phyloP scores from a whole-genome alignment of 1,140 invertebrate species.

The Dendroctonus valens region DNA sequence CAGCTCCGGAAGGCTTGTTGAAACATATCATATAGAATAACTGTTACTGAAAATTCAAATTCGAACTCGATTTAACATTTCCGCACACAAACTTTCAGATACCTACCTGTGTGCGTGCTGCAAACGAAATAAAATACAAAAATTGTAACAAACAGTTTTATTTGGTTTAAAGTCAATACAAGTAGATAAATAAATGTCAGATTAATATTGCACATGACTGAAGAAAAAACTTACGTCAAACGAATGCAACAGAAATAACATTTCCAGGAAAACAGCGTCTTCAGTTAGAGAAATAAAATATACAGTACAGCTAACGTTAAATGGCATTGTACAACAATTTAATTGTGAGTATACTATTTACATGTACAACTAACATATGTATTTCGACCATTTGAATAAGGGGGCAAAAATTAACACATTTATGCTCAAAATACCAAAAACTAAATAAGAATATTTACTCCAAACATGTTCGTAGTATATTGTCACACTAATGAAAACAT shows the following conservation, averaged over 20 bases:
- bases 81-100: too few species aligned
- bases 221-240: slow-evolving; percentile 50
- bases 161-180: slow-evolving; percentile 53
- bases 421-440: slow-evolving; percentile 32
- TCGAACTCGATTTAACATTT: too few species aligned
- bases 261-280: slow-evolving; percentile 33
- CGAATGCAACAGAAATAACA: slow-evolving; percentile 46
- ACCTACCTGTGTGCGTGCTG: too few species aligned
- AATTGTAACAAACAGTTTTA: slow-evolving; percentile 52
- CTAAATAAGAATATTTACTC: slow-evolving; percentile 35
- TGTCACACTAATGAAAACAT: slow-evolving; percentile 31
- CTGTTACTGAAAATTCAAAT: too few species aligned
- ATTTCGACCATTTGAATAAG: slow-evolving; percentile 48
- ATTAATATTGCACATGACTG: slow-evolving; percentile 52
- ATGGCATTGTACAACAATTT: slow-evolving; percentile 43
- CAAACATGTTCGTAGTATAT: slow-evolving; percentile 32
- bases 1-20: too few species aligned
- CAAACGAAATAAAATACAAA: background rate
- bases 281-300: slow-evolving; percentile 38
- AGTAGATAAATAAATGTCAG: slow-evolving; percentile 50
- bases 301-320: slow-evolving; percentile 41
- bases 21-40: too few species aligned
- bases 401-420: slow-evolving; percentile 32
- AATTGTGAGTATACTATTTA: slow-evolving; percentile 47
- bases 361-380: slow-evolving; percentile 43